phyloP scores from a whole-genome alignment of 2,797 vertebrate species.

The Xenopus petersii region DNA sequence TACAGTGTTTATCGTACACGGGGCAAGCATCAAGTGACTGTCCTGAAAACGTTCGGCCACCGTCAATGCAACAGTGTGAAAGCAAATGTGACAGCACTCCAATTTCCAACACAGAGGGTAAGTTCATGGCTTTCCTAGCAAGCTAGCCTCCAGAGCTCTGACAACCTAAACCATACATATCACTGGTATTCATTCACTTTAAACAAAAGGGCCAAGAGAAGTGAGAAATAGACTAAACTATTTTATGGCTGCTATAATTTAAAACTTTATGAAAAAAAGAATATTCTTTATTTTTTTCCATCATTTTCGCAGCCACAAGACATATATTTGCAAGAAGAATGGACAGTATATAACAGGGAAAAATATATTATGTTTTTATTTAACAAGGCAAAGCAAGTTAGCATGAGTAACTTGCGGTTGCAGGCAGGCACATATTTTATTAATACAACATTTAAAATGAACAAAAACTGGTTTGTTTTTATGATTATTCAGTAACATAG shows the following conservation, averaged over 20 bases:
- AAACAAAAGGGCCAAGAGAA: slow-evolving; percentile 35
- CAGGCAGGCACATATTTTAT: too few relatives aligned
- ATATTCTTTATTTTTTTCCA: not conserved
- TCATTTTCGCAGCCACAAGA: slow-evolving; percentile 27
- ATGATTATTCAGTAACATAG: too few relatives aligned
- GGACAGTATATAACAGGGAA: not conserved
- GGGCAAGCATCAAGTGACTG: slow-evolving; percentile 92
- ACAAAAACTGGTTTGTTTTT: too few relatives aligned
- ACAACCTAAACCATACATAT: slow-evolving; percentile 28
- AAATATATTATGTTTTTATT: not conserved
- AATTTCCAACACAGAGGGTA: slow-evolving; percentile 88
- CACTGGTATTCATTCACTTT: slow-evolving; percentile 40
- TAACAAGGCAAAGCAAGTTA: not conserved
- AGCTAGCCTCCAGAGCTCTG: not conserved
- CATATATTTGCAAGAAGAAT: slow-evolving; percentile 31
- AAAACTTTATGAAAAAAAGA: slow-evolving; percentile 29
- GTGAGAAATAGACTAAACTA: slow-evolving; percentile 16
- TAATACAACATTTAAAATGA: too few relatives aligned
- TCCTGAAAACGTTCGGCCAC: slow-evolving; percentile 78
- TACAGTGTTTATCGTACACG: slow-evolving; percentile 92
- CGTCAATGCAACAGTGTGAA: slow-evolving; percentile 95
- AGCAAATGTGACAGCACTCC: slow-evolving; percentile 95
- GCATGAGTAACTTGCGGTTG: not conserved
- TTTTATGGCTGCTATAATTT: slow-evolving; percentile 34
- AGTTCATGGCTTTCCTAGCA: slow-evolving; percentile 50